Evolutionary conservation across 2,113 vertebrate species (phyloP).

Genomic region (Pithys albifrons): DNA sequence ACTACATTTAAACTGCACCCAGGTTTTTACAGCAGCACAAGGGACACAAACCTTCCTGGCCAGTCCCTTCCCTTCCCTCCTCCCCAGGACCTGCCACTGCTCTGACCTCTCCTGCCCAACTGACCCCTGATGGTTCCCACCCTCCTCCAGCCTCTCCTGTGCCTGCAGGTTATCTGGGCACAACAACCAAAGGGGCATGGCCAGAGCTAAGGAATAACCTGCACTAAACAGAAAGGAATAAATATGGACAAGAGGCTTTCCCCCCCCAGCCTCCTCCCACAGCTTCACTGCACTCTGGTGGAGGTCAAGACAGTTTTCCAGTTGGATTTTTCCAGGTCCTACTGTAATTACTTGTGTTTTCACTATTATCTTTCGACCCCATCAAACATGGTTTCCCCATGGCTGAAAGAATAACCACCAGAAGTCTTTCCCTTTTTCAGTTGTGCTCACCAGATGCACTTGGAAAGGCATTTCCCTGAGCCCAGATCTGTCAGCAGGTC

Average conservation of each 20-base stretch:
- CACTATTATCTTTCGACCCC: neutral
- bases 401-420: neutral
- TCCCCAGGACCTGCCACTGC: neutral
- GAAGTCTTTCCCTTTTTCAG: neutral
- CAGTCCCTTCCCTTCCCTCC: neutral
- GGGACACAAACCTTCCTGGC: neutral
- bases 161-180: neutral
- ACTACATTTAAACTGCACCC: neutral
- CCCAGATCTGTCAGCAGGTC: neutral
- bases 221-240: neutral
- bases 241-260: neutral
- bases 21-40: neutral
- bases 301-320: neutral
- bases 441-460: neutral
- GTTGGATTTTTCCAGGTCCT: neutral
- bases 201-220: neutral
- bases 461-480: neutral
- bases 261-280: neutral
- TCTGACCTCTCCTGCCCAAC: neutral
- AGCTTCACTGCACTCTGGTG: neutral
- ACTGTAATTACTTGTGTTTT: neutral
- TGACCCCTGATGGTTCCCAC: fast-evolving
- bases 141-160: neutral
- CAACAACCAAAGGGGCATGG: neutral
- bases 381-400: neutral